Evolutionary conservation across 2,888 invertebrate species (phyloP), one percentile per base, ranked within the genome.

Genomic region (Drosophila mimica): DNA sequence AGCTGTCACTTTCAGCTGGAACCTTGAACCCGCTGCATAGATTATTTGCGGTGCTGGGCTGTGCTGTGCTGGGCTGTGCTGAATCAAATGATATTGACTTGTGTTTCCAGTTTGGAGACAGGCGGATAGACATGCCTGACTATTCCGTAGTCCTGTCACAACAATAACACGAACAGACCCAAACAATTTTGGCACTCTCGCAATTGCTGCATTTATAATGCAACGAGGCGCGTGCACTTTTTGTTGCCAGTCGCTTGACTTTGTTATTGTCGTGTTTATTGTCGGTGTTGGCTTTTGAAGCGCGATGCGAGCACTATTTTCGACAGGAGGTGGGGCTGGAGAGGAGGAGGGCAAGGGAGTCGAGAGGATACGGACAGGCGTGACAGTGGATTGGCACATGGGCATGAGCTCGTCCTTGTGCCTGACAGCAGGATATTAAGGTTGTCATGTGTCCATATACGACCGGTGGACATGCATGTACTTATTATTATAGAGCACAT

Each of bases 151-250:
- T 79, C 71, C 34, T 76, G 73, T 38, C 66, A 60, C 70, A 61
- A 70, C 70, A 70, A 54, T 38, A 61, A 36, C 48, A 30, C 36
- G 33, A 33, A 43, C 53, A 63, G 49, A 43, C 17, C 46, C 13
- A 25, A 11, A 28, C 17, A 54, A 81, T 76, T 70, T 69, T 74
- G 77, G 86, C 86, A 86, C 86, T 86, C 82, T 71, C 64, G 69
- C 78, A 86, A 85, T 88, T 85, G 85, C 88, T 61, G 63, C 74
- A 88, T 88, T 86, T 86, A 86, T 86, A 86, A 86, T 86, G 88
- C 88, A 88, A 68, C 73, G 78, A 71, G 73, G 73, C 78, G 88
- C 83, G 79, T 68, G 74, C 81, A 73, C 25, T 52, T 52, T 57
- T 53, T 33, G 77, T 31, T 56, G 80, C 58, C 53, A 13, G 60